Conservation (phyloP, 23 tunicate genomes). For the Botrylloides violaceus region DNA sequence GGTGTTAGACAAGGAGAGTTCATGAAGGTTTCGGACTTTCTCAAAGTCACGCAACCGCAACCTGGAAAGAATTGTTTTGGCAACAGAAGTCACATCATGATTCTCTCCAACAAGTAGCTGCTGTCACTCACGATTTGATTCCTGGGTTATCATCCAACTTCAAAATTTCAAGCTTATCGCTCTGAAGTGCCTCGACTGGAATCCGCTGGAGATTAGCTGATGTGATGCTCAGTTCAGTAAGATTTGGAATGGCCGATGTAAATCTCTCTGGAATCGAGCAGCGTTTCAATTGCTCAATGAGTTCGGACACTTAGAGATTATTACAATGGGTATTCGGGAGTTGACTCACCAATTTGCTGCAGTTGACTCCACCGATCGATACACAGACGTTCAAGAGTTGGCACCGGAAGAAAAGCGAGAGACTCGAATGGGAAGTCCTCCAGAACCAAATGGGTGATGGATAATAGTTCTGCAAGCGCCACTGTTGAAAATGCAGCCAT, state of each 20-base stretch:
- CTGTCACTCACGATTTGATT: constrained; percentile 11
- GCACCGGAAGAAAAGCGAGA: constrained; percentile 29
- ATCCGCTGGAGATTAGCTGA: neutral
- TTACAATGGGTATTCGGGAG: too few relatives aligned
- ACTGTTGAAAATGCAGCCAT: neutral
- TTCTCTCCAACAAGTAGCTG: neutral
- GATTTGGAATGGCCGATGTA: constrained; percentile 1
- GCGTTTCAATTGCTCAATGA: neutral
- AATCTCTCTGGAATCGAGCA: neutral
- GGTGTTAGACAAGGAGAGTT: constrained; percentile 47
- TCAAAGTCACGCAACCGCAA: neutral
- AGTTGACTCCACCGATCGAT: constrained; percentile 54
- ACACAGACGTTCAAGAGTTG: constrained; percentile 40
- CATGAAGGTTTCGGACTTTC: constrained; percentile 26
- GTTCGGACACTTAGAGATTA: neutral
- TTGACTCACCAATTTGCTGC: constrained; percentile 34
- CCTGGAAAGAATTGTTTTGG: neutral
- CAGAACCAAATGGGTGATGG: constrained; percentile 2
- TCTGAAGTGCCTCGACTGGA: neutral
- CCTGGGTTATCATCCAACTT: constrained; percentile 9
- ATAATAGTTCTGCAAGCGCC: neutral
- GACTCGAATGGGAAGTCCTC: constrained; percentile 20
- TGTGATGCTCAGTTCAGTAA: constrained; percentile 15
- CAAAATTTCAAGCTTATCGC: neutral
- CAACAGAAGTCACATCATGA: neutral